Evolutionary conservation across 2,113 vertebrate species (phyloP).

Genomic region (Tamias sibiricus): DNA sequence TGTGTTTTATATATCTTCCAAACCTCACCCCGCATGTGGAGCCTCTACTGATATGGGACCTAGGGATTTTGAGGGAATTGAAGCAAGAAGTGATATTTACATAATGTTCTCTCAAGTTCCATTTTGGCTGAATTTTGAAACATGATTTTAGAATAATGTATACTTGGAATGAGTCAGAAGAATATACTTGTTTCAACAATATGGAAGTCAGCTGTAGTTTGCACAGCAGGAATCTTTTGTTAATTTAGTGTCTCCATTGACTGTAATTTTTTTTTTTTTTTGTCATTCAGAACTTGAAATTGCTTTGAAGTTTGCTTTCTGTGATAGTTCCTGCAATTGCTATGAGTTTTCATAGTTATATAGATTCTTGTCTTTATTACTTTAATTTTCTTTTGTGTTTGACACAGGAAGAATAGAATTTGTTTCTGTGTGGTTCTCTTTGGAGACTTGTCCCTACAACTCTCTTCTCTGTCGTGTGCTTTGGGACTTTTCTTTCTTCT

Average conservation of each 20-base stretch:
- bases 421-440: background rate
- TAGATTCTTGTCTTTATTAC: background rate
- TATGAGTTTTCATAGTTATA: background rate
- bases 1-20: conserved; percentile 2
- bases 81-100: conserved; percentile 58
- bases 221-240: conserved; percentile 7
- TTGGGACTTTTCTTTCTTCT: background rate
- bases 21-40: background rate
- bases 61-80: conserved; percentile 50
- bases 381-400: conserved; percentile 11
- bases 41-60: background rate
- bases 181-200: background rate
- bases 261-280: background rate
- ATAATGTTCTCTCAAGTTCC: conserved; percentile 60
- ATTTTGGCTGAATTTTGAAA: conserved; percentile 66
- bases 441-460: background rate
- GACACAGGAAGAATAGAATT: background rate
- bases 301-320: conserved; percentile 14
- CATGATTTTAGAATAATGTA: conserved; percentile 64
- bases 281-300: conserved; percentile 31
- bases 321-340: conserved; percentile 7
- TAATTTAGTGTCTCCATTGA: background rate
- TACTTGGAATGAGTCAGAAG: conserved; percentile 41
- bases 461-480: background rate
- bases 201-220: conserved; percentile 32